phyloP scores from a whole-genome alignment of 2,888 invertebrate species.

The Epinotia brunnichana region DNA sequence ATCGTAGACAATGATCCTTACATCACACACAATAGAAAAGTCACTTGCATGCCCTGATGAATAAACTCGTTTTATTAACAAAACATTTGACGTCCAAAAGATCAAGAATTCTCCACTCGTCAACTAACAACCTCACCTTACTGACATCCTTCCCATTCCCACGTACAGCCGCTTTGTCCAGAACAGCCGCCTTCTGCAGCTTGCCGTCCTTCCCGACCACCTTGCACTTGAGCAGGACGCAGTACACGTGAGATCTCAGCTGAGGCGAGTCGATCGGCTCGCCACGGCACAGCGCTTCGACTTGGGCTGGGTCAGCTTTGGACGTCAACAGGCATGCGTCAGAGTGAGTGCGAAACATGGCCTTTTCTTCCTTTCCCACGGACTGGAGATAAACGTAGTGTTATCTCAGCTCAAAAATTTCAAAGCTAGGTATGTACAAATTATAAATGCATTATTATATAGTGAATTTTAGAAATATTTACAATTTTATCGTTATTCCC shows the following conservation, averaged over 20 bases:
- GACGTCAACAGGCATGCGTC: constrained; percentile 66
- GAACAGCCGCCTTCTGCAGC: constrained; percentile 68
- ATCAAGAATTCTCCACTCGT: no score
- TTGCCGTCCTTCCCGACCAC: constrained; percentile 76
- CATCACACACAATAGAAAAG: no score
- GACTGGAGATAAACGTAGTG: constrained; percentile 50
- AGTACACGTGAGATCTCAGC: constrained; percentile 70
- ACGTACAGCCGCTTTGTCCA: constrained; percentile 61
- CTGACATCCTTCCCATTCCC: constrained; percentile 63
- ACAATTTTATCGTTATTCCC: no score
- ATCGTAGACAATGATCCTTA: no score
- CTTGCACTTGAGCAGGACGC: constrained; percentile 75
- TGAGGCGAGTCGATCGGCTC: constrained; percentile 55
- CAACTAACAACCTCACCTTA: constrained; percentile 56
- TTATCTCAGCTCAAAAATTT: background rate
- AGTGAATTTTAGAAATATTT: no score
- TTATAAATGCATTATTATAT: no score
- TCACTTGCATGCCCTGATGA: no score
- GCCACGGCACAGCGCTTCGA: constrained; percentile 65
- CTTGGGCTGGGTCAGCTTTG: constrained; percentile 50
- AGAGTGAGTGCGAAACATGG: constrained; percentile 76
- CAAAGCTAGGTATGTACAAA: no score
- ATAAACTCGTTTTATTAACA: no score
- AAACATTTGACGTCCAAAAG: no score
- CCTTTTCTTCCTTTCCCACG: constrained; percentile 71